A percentile compares a stretch with the other conserved stretches of the same genome.
Evolutionary conservation across 2,113 vertebrate genomes (phyloP).

Genomic region (Elaphurus davidianus): DNA sequence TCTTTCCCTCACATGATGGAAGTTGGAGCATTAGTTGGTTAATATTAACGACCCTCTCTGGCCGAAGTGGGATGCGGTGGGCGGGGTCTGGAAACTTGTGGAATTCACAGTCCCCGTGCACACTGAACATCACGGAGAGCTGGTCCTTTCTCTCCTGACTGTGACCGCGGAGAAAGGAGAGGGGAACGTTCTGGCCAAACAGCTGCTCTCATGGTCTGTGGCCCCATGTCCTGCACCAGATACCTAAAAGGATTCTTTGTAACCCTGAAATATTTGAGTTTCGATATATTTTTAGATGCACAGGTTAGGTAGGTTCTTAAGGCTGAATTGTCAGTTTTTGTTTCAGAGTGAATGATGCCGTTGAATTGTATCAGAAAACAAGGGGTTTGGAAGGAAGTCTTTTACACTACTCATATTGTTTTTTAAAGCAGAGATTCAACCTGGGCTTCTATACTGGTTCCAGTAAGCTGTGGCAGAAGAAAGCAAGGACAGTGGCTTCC

Average conservation of each 20-base stretch:
- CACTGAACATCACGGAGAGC: neutral
- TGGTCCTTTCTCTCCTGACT: no score
- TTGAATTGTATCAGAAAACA: neutral
- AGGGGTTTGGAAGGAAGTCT: neutral
- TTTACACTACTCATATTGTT: neutral
- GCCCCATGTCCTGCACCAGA: rapidly evolving
- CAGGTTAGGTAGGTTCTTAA: neutral
- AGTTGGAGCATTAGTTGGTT: neutral
- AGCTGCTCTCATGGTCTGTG: no score
- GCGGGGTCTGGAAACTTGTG: neutral
- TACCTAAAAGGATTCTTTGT: neutral
- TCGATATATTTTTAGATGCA: neutral
- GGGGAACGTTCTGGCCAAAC: neutral
- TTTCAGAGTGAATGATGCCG: neutral
- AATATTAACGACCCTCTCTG: neutral
- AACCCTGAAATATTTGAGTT: neutral
- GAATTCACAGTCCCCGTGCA: neutral
- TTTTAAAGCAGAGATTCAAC: neutral
- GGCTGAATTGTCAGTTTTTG: neutral
- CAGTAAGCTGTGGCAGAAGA: neutral
- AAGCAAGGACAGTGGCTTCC: neutral
- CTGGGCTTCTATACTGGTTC: neutral
- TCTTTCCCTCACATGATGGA: neutral
- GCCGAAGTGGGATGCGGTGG: neutral
- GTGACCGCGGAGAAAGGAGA: neutral